Percentiles rank a stretch among this genome's conserved stretches.
Evolutionary conservation across 1,140 invertebrate species (phyloP).

Genomic region (Pogonus chalceus): DNA sequence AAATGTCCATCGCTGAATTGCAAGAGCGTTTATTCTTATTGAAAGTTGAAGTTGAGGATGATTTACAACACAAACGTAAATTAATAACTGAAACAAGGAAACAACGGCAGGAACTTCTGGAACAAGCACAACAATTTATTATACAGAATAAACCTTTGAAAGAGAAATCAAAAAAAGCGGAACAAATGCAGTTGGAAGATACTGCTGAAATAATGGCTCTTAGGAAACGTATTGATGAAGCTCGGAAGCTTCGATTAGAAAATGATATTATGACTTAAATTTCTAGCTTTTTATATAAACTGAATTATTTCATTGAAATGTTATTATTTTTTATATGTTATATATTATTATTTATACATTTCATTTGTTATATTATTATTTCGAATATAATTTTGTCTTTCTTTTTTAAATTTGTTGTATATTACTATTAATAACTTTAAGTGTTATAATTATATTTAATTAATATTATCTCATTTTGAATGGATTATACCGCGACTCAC

Average conservation of each 20-base stretch:
- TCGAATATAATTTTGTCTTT: too few relatives aligned
- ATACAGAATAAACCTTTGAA: constrained; percentile 16
- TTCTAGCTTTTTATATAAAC: too few relatives aligned
- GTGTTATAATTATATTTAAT: too few relatives aligned
- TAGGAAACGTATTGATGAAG: constrained; percentile 17
- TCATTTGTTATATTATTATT: too few relatives aligned
- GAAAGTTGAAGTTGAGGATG: constrained; percentile 38
- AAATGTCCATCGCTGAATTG: constrained; percentile 48
- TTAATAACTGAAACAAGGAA: constrained; percentile 21
- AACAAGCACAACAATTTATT: constrained; percentile 27
- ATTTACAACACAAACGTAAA: constrained; percentile 37
- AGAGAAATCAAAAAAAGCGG: constrained; percentile 14
- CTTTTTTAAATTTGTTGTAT: too few relatives aligned
- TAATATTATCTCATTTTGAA: too few relatives aligned
- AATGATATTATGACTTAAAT: too few relatives aligned
- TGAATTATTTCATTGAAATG: too few relatives aligned
- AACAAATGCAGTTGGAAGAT: constrained; percentile 6
- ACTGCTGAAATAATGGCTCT: constrained; percentile 14
- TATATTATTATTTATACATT: too few relatives aligned
- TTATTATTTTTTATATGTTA: too few relatives aligned
- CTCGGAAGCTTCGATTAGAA: constrained; percentile 11
- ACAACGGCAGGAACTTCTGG: constrained; percentile 23
- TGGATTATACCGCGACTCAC: too few relatives aligned
- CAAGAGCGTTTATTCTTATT: constrained; percentile 38
- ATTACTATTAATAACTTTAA: too few relatives aligned